These are phyloP conservation scores for Drosophila antonietae DNA, from an alignment of 2,888 invertebrate species.

Conservation along the genomic window DNA sequence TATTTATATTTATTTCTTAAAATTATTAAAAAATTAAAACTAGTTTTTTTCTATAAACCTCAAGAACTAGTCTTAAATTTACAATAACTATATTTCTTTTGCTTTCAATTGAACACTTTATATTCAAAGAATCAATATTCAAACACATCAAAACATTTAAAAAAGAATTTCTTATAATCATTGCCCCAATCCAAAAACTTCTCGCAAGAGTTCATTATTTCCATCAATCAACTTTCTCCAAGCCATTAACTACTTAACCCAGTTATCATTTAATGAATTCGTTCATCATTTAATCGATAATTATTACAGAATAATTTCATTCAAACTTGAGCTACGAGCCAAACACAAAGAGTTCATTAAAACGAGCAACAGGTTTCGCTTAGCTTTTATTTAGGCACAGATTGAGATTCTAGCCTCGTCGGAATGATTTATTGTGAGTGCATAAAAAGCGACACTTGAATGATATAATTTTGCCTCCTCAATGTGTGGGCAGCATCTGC, in stretches of 20 bases:
- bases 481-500: conserved; percentile 9
- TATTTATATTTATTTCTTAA: no score
- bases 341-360: background rate
- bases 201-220: background rate
- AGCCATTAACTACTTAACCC: background rate
- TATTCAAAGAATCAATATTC: background rate
- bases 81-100: background rate
- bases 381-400: background rate
- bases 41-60: no score
- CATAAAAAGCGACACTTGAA: conserved; percentile 39
- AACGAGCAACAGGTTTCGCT: conserved; percentile 38
- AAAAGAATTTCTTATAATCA: background rate
- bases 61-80: background rate
- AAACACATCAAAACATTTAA: background rate
- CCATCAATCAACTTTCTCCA: background rate
- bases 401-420: background rate
- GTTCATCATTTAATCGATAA: background rate
- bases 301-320: background rate
- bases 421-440: conserved; percentile 49
- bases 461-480: conserved; percentile 38
- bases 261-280: background rate
- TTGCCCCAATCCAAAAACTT: background rate
- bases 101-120: background rate
- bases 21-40: no score
- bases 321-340: background rate